Conservation (phyloP, 2,797 vertebrate species). For the Ceyx erithaca region DNA sequence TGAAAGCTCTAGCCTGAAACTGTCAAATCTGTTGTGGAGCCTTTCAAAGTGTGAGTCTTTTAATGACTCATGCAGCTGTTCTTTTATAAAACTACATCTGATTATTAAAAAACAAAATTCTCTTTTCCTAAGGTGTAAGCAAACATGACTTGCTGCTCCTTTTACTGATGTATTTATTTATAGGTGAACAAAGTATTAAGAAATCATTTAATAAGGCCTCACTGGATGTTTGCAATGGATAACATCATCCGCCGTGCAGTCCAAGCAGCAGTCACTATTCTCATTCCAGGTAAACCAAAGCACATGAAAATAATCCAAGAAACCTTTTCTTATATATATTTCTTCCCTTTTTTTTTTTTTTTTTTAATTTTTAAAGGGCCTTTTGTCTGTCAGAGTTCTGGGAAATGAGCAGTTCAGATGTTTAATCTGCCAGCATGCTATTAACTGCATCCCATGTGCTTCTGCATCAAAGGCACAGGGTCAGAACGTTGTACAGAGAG, state of each 20-base stretch:
- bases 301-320: not conserved
- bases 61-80: not conserved
- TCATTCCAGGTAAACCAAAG: slow-evolving; percentile 87
- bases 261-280: slow-evolving; percentile 92
- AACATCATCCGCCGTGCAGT: slow-evolving; percentile 93
- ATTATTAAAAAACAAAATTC: not conserved
- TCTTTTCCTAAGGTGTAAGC: not conserved
- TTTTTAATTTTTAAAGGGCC: not conserved
- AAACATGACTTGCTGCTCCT: not conserved
- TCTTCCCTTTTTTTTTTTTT: no score
- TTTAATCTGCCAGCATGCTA: not conserved
- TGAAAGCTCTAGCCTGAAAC: not conserved
- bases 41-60: not conserved
- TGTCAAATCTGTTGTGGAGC: not conserved
- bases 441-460: not conserved
- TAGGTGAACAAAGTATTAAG: slow-evolving; percentile 94
- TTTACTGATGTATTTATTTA: slow-evolving; percentile 25
- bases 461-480: not conserved
- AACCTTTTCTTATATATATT: no score
- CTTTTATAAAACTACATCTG: not conserved
- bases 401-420: not conserved
- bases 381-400: not conserved
- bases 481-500: not conserved
- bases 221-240: slow-evolving; percentile 98
- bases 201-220: slow-evolving; percentile 92